phyloP scores from a whole-genome alignment of 2,113 vertebrate species.

The Chloroceryle aenea region DNA sequence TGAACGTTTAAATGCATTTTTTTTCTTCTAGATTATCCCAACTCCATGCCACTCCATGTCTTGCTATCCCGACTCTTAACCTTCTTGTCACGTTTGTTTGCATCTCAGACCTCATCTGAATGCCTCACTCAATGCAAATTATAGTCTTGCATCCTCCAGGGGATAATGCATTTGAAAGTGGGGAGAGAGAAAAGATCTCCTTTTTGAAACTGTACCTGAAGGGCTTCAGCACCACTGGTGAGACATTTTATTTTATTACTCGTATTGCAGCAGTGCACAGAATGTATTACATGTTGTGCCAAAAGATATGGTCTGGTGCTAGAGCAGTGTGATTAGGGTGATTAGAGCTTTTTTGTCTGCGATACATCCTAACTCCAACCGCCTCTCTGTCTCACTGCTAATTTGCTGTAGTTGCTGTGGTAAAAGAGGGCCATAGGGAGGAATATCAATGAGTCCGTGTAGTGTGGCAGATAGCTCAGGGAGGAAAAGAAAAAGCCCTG shows the following conservation, averaged over 20 bases:
- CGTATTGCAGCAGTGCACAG: neutral
- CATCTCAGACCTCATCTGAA: conserved; percentile 33
- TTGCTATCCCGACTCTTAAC: conserved; percentile 42
- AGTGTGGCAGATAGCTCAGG: neutral
- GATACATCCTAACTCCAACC: neutral
- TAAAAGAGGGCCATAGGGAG: neutral
- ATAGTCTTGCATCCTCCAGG: conserved; percentile 8
- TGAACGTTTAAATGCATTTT: neutral
- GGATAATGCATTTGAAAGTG: neutral
- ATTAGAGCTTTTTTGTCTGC: neutral
- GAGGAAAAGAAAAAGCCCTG: neutral
- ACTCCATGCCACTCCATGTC: neutral
- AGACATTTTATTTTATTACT: conserved; percentile 9
- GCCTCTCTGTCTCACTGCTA: neutral
- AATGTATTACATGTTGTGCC: conserved; percentile 4
- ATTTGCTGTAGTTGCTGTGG: conserved; percentile 24
- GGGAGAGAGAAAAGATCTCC: neutral
- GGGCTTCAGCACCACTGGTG: neutral
- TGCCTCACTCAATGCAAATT: conserved; percentile 34
- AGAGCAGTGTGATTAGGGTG: neutral
- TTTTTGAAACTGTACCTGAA: conserved; percentile 31
- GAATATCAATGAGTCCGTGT: conserved; percentile 34
- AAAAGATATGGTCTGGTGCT: neutral
- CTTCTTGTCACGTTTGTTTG: conserved; percentile 44
- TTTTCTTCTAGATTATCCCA: neutral